Conservation (phyloP, 2,888 invertebrate genomes). For the Eilema depressum region DNA sequence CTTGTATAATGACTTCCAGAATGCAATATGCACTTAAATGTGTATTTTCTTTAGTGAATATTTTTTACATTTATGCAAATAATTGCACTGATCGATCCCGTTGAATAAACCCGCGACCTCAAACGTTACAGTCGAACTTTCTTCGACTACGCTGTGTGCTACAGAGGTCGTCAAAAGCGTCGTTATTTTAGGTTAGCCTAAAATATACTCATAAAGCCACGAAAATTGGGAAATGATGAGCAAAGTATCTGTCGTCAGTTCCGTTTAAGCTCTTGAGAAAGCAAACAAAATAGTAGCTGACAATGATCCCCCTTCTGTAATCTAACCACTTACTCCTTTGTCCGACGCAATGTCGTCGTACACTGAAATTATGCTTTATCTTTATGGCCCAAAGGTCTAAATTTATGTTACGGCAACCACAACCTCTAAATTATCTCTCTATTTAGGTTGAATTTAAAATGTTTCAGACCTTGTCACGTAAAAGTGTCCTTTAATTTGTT, state of each 20-base stretch:
- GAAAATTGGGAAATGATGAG: slow-evolving; percentile 45
- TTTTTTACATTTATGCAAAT: too few relatives aligned
- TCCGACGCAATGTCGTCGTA: slow-evolving; percentile 50
- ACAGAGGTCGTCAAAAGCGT: too few relatives aligned
- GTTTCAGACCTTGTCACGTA: slow-evolving; percentile 40
- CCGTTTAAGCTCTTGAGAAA: slow-evolving; percentile 39
- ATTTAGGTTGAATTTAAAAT: slow-evolving; percentile 68
- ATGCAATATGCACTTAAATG: too few relatives aligned
- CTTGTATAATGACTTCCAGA: too few relatives aligned
- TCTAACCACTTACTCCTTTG: slow-evolving; percentile 67
- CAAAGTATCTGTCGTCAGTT: slow-evolving; percentile 49
- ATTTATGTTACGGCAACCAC: slow-evolving; percentile 44
- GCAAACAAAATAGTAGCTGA: slow-evolving; percentile 62
- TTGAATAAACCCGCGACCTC: too few relatives aligned
- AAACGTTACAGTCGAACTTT: too few relatives aligned
- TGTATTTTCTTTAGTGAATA: too few relatives aligned
- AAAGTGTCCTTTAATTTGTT: slow-evolving; percentile 51
- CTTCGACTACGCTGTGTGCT: too few relatives aligned
- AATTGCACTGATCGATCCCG: too few relatives aligned
- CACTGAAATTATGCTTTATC: slow-evolving; percentile 55
- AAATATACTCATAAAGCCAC: slow-evolving; percentile 34
- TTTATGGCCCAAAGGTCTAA: slow-evolving; percentile 43
- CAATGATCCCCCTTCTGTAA: slow-evolving; percentile 68
- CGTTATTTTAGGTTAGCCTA: slow-evolving; percentile 30
- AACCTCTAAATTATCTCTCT: slow-evolving; percentile 67